These are phyloP conservation scores for Apis dorsata DNA, from an alignment of 1,140 invertebrate genomes.

Conservation along the genomic window DNA sequence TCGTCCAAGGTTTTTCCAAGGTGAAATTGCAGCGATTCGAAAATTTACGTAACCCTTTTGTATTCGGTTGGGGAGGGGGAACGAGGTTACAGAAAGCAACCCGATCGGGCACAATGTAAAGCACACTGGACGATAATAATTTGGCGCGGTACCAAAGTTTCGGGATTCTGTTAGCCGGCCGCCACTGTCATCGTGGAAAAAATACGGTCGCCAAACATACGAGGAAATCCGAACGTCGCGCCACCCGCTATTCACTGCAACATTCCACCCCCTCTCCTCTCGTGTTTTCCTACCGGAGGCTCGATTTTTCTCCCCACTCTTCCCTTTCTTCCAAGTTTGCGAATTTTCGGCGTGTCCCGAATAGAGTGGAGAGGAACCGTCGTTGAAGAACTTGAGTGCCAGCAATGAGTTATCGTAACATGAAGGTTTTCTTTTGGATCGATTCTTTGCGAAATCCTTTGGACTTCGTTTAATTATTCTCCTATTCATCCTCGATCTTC, in stretches of 20 bases:
- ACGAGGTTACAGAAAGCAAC: constrained; percentile 49
- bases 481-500: too few species aligned
- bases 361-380: too few species aligned
- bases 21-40: constrained; percentile 28
- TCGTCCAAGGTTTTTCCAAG: constrained; percentile 11
- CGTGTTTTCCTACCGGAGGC: not conserved
- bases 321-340: not conserved
- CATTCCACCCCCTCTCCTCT: constrained; percentile 7
- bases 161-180: constrained; percentile 64
- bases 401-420: too few species aligned
- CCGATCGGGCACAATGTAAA: constrained; percentile 62
- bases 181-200: constrained; percentile 61
- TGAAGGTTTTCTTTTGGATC: too few species aligned
- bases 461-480: too few species aligned
- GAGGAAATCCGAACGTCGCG: constrained; percentile 50
- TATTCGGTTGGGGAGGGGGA: constrained; percentile 27
- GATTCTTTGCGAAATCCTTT: too few species aligned
- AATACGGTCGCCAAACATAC: constrained; percentile 66
- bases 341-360: not conserved
- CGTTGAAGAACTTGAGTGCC: not conserved
- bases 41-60: constrained; percentile 56
- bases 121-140: constrained; percentile 65
- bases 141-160: constrained; percentile 68
- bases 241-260: constrained; percentile 49
- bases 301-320: constrained; percentile 18